phyloP scores from a whole-genome alignment of 2,797 vertebrate genomes.

The Glossophaga mutica region DNA sequence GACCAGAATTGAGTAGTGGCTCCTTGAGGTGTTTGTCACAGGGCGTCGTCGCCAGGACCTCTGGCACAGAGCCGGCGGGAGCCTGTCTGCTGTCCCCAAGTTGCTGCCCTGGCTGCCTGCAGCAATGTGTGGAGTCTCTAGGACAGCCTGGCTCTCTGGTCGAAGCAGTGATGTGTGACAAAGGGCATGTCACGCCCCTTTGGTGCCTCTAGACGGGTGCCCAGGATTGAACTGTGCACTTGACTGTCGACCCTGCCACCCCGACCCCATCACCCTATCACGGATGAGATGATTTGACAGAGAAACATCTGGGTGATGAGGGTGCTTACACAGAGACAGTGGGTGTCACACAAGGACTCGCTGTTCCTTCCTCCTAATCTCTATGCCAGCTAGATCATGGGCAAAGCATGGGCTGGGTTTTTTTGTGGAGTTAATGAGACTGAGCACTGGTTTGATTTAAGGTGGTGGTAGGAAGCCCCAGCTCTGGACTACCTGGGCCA shows the following conservation, averaged over 20 bases:
- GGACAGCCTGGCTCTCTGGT: background rate
- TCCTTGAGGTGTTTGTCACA: no score
- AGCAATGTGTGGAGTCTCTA: background rate
- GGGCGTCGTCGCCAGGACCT: background rate
- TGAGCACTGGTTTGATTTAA: background rate
- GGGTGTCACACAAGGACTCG: background rate
- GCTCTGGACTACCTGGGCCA: no score
- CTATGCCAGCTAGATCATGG: background rate
- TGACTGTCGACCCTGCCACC: background rate
- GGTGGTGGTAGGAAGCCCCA: background rate
- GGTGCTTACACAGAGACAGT: background rate
- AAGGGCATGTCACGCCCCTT: background rate
- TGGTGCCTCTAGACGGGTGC: background rate
- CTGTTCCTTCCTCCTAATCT: background rate
- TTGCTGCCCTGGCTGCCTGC: background rate
- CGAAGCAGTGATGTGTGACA: background rate
- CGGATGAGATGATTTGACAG: accelerated
- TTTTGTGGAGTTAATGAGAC: background rate
- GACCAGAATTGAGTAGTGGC: background rate
- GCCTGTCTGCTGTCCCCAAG: accelerated
- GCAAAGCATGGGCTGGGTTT: background rate
- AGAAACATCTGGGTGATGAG: background rate
- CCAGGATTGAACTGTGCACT: background rate
- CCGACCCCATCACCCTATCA: background rate
- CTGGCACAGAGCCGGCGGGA: background rate